Conservation (phyloP, 2,113 vertebrate genomes). For the Lampris incognitus region DNA sequence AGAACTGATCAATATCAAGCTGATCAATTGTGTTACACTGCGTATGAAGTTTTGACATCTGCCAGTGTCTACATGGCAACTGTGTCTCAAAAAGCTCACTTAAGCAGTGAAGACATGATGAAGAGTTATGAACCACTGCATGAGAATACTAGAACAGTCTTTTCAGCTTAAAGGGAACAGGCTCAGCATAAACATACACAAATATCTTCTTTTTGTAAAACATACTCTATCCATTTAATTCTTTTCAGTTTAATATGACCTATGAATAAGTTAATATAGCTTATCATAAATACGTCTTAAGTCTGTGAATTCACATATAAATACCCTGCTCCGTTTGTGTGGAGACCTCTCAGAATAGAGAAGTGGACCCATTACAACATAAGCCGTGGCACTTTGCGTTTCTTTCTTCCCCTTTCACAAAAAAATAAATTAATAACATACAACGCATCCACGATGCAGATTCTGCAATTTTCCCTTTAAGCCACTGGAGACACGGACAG, state of each 20-base stretch:
- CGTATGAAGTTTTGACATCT: neutral
- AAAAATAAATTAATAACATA: constrained; percentile 12
- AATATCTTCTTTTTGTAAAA: constrained; percentile 41
- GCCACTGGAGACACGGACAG: constrained; percentile 34
- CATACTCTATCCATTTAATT: constrained; percentile 29
- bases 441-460: constrained; percentile 59
- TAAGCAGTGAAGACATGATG: constrained; percentile 37
- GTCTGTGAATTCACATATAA: constrained; percentile 77
- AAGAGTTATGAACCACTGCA: constrained; percentile 22
- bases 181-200: constrained; percentile 29
- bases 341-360: constrained; percentile 43
- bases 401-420: constrained; percentile 28
- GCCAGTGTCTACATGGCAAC: constrained; percentile 13
- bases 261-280: constrained; percentile 77
- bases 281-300: constrained; percentile 72
- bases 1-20: neutral
- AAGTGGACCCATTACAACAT: constrained; percentile 28
- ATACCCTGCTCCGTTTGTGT: constrained; percentile 53
- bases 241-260: constrained; percentile 47
- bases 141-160: constrained; percentile 50
- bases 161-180: constrained; percentile 38
- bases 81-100: constrained; percentile 19
- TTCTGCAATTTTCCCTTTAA: constrained; percentile 63
- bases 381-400: neutral
- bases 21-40: constrained; percentile 8